phyloP scores from a whole-genome alignment of 2,888 invertebrate species.

The Amiota minor region DNA sequence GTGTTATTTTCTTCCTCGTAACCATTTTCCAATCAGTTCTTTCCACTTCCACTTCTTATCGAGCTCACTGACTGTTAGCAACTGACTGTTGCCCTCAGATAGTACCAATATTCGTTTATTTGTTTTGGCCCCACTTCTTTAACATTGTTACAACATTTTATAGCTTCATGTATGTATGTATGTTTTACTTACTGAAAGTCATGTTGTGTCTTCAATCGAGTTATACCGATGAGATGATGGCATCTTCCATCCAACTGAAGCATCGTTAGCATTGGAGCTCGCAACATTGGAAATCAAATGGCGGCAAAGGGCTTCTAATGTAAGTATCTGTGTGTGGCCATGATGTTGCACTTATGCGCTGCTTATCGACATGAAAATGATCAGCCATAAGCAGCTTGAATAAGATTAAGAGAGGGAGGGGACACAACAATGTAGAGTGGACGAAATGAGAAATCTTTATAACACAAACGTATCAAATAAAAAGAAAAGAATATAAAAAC shows the following conservation, averaged over 20 bases:
- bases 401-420: not conserved
- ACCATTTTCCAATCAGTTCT: not conserved
- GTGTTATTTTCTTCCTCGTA: constrained; percentile 53
- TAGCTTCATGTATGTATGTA: constrained; percentile 17
- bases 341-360: constrained; percentile 64
- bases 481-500: constrained; percentile 5
- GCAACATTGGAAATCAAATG: constrained; percentile 4
- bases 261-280: not conserved
- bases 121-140: no score
- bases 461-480: not conserved
- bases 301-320: constrained; percentile 27
- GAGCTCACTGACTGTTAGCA: no score
- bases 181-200: constrained; percentile 31
- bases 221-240: constrained; percentile 29
- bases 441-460: not conserved
- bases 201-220: constrained; percentile 45
- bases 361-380: constrained; percentile 52
- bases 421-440: not conserved
- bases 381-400: constrained; percentile 46
- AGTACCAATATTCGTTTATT: no score
- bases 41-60: no score
- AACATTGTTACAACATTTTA: not conserved
- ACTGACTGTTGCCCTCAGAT: no score
- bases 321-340: constrained; percentile 47
- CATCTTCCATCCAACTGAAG: not conserved